Conservation (phyloP, 30 jellyfish, hydroid and myxozoan species). For the Catostylus mosaicus region DNA sequence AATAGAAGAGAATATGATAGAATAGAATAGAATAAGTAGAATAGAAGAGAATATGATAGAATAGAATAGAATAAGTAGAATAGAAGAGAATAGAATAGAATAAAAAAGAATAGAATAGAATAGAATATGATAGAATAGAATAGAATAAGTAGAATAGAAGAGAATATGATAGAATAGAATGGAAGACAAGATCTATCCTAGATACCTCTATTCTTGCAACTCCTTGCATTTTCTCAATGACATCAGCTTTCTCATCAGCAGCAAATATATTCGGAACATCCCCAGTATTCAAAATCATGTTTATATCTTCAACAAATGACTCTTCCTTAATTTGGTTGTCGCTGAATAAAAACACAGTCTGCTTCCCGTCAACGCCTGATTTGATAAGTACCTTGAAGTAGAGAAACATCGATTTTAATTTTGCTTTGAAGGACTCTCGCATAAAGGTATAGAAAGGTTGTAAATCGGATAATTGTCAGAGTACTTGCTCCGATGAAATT, state of each 20-base stretch:
- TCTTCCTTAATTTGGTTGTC: constrained; percentile 98
- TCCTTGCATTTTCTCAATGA: constrained; percentile 97
- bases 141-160: not conserved
- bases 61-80: too few relatives aligned
- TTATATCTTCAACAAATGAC: constrained; percentile 94
- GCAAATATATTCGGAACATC: constrained; percentile 98
- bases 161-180: too few relatives aligned
- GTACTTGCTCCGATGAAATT: too few relatives aligned
- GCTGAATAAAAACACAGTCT: constrained; percentile 91
- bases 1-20: too few relatives aligned
- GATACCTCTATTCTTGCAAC: constrained; percentile 90
- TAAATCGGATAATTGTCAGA: too few relatives aligned
- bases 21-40: too few relatives aligned
- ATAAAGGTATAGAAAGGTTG: too few relatives aligned
- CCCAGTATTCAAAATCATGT: constrained; percentile 96
- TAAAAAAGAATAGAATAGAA: too few relatives aligned
- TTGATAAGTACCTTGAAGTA: constrained; percentile 75
- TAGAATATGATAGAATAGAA: too few relatives aligned
- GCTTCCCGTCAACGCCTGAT: constrained; percentile 95
- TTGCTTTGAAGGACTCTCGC: not conserved
- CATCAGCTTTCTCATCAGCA: constrained; percentile 98
- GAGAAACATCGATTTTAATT: constrained; percentile 11
- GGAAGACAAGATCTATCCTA: not conserved
- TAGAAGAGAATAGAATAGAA: too few relatives aligned
- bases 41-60: too few relatives aligned